A percentile compares a stretch with the other conserved stretches of the same genome.
Conservation (phyloP, 2,888 invertebrate genomes). For the Drymonia ruficornis region DNA sequence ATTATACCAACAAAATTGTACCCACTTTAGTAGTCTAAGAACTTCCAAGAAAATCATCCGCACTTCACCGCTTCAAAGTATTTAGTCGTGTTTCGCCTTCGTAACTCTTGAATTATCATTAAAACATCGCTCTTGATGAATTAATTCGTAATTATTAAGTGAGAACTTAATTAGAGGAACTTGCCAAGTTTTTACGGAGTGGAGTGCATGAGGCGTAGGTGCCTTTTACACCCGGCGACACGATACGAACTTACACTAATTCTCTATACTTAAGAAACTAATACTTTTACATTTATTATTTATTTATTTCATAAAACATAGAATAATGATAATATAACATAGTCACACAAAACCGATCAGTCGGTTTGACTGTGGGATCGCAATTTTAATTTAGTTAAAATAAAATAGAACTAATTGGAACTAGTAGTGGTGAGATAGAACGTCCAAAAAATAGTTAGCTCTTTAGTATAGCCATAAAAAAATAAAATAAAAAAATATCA, state of each 20-base stretch:
- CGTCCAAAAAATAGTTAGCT: too few relatives aligned
- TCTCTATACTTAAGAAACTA: too few relatives aligned
- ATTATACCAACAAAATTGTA: conserved; percentile 8
- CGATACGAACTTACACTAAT: background rate
- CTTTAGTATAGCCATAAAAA: too few relatives aligned
- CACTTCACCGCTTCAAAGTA: conserved; percentile 22
- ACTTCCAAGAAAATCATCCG: background rate
- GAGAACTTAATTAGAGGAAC: conserved; percentile 40
- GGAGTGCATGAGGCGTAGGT: conserved; percentile 27
- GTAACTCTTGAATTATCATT: conserved; percentile 25
- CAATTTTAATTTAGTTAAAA: too few relatives aligned
- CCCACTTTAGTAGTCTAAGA: conserved; percentile 14
- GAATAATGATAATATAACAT: too few relatives aligned
- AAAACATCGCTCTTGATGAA: conserved; percentile 26
- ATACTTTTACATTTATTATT: too few relatives aligned
- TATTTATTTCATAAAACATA: too few relatives aligned
- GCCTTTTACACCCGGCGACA: background rate
- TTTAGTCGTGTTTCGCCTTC: conserved; percentile 28
- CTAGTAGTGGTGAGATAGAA: too few relatives aligned
- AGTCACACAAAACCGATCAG: too few relatives aligned
- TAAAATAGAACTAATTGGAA: too few relatives aligned
- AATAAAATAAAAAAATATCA: too few relatives aligned
- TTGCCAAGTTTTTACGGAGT: conserved; percentile 43
- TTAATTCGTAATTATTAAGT: conserved; percentile 38
- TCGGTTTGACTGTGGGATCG: too few relatives aligned